A percentile compares a stretch with the other conserved stretches of the same genome.
Conservation (phyloP, 2,113 vertebrate genomes). For the Hystrix brachyura region DNA sequence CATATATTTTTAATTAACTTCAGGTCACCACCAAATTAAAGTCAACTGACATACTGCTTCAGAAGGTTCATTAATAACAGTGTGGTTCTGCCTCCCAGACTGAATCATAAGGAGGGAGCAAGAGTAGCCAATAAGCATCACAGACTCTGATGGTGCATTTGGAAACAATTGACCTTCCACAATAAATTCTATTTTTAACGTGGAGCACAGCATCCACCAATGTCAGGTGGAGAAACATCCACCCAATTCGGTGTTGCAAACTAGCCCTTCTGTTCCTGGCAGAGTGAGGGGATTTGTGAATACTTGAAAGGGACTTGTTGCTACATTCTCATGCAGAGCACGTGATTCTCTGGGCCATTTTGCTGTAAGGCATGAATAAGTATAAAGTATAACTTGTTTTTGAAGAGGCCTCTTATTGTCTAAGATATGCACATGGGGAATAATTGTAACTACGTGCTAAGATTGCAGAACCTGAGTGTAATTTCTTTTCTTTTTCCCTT, state of each 20-base stretch:
- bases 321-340: not conserved
- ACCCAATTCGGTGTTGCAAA: not conserved
- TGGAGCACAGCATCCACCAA: not conserved
- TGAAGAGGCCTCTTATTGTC: conserved; percentile 76
- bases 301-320: conserved; percentile 72
- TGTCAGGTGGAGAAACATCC: not conserved
- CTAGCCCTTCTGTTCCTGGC: not conserved
- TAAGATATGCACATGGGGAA: conserved; percentile 62
- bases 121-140: not conserved
- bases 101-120: conserved; percentile 10
- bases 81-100: not conserved
- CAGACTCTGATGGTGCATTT: conserved; percentile 68
- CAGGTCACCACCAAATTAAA: conserved; percentile 73
- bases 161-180: conserved; percentile 64
- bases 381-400: conserved; percentile 77
- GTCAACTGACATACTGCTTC: conserved; percentile 41
- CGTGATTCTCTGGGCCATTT: conserved; percentile 66
- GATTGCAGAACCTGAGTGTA: conserved; percentile 33
- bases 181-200: conserved; percentile 36
- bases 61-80: conserved; percentile 57
- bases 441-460: conserved; percentile 53
- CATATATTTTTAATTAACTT: conserved; percentile 78
- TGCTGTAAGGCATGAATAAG: conserved; percentile 74
- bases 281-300: conserved; percentile 2
- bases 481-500: conserved; percentile 72